Conservation (phyloP, 1,140 invertebrate genomes). For the Aphelenchoides avenae region DNA sequence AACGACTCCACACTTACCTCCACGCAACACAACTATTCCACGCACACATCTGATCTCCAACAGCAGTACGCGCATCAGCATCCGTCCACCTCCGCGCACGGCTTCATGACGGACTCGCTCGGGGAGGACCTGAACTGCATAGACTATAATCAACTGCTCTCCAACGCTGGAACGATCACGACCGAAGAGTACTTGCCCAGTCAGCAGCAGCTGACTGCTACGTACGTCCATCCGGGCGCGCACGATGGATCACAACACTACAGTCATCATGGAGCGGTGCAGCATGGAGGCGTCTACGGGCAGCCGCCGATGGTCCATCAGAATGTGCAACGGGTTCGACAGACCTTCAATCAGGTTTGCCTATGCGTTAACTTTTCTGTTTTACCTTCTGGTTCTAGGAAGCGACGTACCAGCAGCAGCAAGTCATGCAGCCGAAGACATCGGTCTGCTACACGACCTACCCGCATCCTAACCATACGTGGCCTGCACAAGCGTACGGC, state of each 20-base stretch:
- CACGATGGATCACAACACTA: neutral
- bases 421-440: neutral
- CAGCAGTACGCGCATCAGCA: too few relatives aligned
- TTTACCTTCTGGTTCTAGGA: neutral
- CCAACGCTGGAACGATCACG: constrained; percentile 24
- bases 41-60: too few relatives aligned
- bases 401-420: neutral
- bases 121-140: constrained; percentile 35
- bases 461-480: neutral
- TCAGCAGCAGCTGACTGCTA: constrained; percentile 6
- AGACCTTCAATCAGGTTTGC: neutral
- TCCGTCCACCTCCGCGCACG: too few relatives aligned
- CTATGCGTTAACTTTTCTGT: neutral
- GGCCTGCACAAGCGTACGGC: neutral
- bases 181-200: constrained; percentile 32
- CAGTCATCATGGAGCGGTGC: neutral
- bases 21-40: too few relatives aligned
- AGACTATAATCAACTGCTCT: constrained; percentile 30
- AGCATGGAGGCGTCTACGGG: neutral
- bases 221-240: neutral
- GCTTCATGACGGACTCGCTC: too few relatives aligned
- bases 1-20: constrained; percentile 1
- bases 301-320: neutral
- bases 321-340: neutral
- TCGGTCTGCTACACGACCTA: constrained; percentile 4